Conservation (phyloP, 2,797 vertebrate genomes). For the Otolemur crassicaudatus region DNA sequence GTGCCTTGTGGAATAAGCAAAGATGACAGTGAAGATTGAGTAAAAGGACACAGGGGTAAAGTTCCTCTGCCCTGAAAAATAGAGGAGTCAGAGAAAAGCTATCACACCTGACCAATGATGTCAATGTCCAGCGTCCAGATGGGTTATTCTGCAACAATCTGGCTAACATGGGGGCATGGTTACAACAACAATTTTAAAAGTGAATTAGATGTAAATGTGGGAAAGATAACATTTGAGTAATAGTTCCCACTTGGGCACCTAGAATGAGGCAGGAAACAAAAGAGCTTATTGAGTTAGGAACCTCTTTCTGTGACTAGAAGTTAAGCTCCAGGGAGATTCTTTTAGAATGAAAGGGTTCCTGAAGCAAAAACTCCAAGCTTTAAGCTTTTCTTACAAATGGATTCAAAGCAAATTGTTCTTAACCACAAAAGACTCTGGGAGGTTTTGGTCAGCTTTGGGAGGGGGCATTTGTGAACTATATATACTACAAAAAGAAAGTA, state of each 20-base stretch:
- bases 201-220: background rate
- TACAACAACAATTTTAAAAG: background rate
- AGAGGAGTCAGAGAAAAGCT: background rate
- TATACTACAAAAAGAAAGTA: background rate
- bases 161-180: background rate
- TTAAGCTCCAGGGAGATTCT: background rate
- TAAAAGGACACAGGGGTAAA: background rate
- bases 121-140: background rate
- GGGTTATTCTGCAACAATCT: background rate
- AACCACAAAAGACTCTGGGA: background rate
- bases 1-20: background rate
- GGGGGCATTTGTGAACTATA: background rate
- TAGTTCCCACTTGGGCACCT: background rate
- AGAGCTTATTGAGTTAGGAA: background rate
- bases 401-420: slow-evolving; percentile 1
- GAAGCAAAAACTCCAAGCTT: background rate
- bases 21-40: background rate
- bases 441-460: background rate
- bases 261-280: slow-evolving; percentile 3
- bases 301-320: background rate
- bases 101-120: background rate
- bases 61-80: background rate
- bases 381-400: slow-evolving; percentile 21
- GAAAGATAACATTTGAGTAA: background rate
- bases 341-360: background rate